A percentile compares a stretch with the other conserved stretches of the same genome.
Evolutionary conservation across 2,113 vertebrate genomes (phyloP).

Genomic region (Onychostruthus taczanowskii): DNA sequence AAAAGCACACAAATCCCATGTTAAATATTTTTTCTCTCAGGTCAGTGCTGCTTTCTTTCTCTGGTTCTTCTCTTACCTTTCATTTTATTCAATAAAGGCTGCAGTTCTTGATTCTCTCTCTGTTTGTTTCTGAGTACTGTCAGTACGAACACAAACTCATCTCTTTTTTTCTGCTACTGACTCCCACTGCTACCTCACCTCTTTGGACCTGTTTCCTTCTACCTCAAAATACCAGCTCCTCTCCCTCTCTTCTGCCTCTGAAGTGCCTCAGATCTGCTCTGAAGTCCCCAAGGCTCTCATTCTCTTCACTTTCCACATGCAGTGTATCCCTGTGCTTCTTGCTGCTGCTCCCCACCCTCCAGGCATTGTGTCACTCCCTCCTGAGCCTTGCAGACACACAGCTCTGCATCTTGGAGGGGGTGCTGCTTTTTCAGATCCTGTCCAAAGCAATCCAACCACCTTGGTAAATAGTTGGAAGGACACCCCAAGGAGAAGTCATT

Average conservation of each 20-base stretch:
- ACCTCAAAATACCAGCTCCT: background rate
- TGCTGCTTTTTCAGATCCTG: background rate
- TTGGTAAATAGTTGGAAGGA: background rate
- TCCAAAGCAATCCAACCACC: background rate
- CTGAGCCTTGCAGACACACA: background rate
- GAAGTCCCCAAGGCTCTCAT: background rate
- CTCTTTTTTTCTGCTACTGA: background rate
- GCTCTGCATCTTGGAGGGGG: background rate
- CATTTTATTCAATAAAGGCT: background rate
- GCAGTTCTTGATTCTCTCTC: background rate
- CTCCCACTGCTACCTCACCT: background rate
- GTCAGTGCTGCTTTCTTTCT: background rate
- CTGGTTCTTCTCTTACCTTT: background rate
- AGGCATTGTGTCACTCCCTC: background rate
- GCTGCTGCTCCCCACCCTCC: accelerated
- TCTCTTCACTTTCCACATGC: background rate
- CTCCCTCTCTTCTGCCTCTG: background rate
- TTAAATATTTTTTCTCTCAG: background rate
- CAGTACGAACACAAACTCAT: background rate
- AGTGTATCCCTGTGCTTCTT: accelerated
- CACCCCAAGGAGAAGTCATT: background rate
- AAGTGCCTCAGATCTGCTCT: background rate
- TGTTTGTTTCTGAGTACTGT: background rate
- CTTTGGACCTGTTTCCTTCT: background rate
- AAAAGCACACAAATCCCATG: background rate